phyloP scores from a whole-genome alignment of 2,797 vertebrate species.

The Stomatorhinus walkeri region DNA sequence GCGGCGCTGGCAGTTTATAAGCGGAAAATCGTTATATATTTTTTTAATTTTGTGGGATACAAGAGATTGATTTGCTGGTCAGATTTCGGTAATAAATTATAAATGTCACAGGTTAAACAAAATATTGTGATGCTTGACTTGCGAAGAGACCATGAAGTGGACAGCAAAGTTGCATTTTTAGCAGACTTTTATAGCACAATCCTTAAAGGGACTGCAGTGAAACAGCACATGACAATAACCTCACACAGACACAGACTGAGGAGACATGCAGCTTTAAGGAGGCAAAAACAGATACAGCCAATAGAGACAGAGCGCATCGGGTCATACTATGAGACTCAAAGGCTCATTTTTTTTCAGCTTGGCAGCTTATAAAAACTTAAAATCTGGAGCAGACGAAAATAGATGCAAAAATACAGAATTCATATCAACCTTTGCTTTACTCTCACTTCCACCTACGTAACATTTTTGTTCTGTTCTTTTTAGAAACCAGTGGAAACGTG shows the following conservation, averaged over 20 bases:
- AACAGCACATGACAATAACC: not conserved
- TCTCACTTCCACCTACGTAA: not conserved
- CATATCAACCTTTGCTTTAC: not conserved
- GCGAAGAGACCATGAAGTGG: not conserved
- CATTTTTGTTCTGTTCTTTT: not conserved
- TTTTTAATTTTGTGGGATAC: not conserved
- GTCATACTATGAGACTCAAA: not conserved
- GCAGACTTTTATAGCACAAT: not conserved
- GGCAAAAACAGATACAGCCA: not conserved
- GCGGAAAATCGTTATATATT: not conserved
- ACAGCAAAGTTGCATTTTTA: not conserved
- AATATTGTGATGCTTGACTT: not conserved
- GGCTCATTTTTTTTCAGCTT: not conserved
- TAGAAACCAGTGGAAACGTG: not conserved
- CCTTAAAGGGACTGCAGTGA: not conserved
- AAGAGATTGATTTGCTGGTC: not conserved
- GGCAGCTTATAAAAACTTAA: not conserved
- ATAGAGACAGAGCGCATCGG: not conserved
- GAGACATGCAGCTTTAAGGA: not conserved
- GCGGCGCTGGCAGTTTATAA: not conserved
- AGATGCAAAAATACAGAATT: not conserved
- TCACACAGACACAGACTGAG: not conserved
- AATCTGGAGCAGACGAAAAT: not conserved
- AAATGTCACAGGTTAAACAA: not conserved
- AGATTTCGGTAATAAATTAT: not conserved